Base-by-base conservation (phyloP, 2,888 invertebrate species). In the Plusia festucae region DNA sequence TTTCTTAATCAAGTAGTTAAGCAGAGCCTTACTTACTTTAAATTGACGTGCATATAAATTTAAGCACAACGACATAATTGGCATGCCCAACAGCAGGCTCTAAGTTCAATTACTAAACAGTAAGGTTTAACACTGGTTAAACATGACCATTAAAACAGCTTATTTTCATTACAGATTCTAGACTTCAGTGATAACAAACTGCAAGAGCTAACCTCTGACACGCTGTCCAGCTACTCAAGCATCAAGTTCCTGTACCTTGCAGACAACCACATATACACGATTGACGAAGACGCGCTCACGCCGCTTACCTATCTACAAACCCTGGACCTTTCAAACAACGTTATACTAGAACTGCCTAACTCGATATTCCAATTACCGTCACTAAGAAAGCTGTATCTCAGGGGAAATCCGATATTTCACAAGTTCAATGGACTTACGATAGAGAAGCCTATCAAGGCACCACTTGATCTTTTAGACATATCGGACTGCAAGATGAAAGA, bases 341-440 rank as follows among this genome's bases (percentile, higher is more conserved):
- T 95, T 0, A 90, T 96, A 55, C 81, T 91, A 53, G 86, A 90
- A 32, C 85, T 96, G 0, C 96, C 96, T 0, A 89, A 89, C 49
- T 89, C 89, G 2, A 86, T 96, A 15, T 94, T 97, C 54, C 95
- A 96, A 65, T 81, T 97, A 72, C 96, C 96, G 0, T 93, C 95
- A 0, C 84, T 97, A 65, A 92, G 96, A 60, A 97, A 96, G 84
- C 87, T 97, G 24, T 96, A 96, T 81, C 90, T 97, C 1, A 93
- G 89, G 30, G 90, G 95, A 8, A 96, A 96, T 82, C 90, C 91
- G 0, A 82, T 96, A 53, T 81, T 89, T 9, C 94, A 95, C 63
- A 77, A 90, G 18, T 88, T 95, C 55, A 88, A 88, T 53, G 81
- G 90, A 27, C 78, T 91, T 20, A 82, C 86, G n/a, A 88, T 95